A percentile compares a stretch with the other conserved stretches of the same genome.
These are phyloP conservation scores for Drosophila pseudoobscura DNA, from an alignment of 1,140 invertebrate species.

Conservation along the genomic window DNA sequence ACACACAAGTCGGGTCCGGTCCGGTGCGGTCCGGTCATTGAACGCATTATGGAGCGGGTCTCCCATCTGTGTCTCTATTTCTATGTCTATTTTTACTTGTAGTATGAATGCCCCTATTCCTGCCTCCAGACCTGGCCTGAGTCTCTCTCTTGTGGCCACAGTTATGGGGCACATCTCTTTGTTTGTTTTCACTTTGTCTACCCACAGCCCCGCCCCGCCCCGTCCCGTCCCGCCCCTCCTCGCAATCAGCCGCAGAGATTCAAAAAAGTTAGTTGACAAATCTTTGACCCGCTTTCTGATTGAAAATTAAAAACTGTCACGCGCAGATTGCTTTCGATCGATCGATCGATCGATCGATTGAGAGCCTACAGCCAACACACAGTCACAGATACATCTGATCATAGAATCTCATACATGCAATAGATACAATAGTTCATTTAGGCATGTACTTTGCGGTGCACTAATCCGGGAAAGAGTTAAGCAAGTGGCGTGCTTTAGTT, in stretches of 20 bases:
- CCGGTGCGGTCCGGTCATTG: slow-evolving; percentile 65
- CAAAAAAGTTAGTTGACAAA: slow-evolving; percentile 34
- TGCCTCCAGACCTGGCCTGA: slow-evolving; percentile 19
- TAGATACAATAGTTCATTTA: too few species aligned
- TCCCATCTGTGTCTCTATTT: slow-evolving; percentile 10
- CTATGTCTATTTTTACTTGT: slow-evolving; percentile 8
- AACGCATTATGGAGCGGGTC: slow-evolving; percentile 64
- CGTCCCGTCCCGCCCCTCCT: too few species aligned
- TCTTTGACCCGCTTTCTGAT: slow-evolving; percentile 56
- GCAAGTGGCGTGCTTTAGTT: too few species aligned
- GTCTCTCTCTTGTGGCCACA: slow-evolving; percentile 8
- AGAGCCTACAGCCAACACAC: background rate
- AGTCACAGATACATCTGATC: too few species aligned
- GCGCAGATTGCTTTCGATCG: slow-evolving; percentile 62
- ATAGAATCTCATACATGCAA: too few species aligned
- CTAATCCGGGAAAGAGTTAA: too few species aligned
- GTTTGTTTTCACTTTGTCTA: slow-evolving; percentile 1
- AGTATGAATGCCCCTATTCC: slow-evolving; percentile 5
- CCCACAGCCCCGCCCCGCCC: too few species aligned
- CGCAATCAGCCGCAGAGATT: background rate
- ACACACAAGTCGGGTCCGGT: slow-evolving; percentile 11
- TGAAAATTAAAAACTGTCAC: slow-evolving; percentile 59
- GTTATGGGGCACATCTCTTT: slow-evolving; percentile 6
- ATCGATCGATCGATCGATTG: slow-evolving; percentile 15
- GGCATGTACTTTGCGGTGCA: too few species aligned